Evolutionary conservation across 1,140 invertebrate species (phyloP), one percentile per base, ranked within the genome.

Genomic region (Zaprionus africanus): DNA sequence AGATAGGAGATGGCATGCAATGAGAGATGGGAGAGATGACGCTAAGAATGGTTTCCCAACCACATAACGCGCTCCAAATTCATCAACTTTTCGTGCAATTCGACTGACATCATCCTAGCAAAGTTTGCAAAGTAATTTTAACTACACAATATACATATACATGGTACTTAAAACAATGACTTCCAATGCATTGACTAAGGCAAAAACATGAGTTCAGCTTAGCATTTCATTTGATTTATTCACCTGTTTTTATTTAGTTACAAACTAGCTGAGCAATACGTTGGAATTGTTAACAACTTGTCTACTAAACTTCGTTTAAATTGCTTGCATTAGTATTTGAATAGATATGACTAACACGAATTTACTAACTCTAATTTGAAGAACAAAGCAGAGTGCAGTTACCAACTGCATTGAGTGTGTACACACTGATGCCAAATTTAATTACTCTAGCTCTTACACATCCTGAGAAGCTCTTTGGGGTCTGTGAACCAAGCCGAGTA

Each of bases 41-140:
- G 19, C 19, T 1, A 46, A 17, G n/a, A 17, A 9, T 9, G 5
- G 2, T 17, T 49, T 62, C 43, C 15, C 43, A 62, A 63, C 26
- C 24, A n/a, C 28, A 51, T 51, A 36, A 51, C 15, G 28, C 24
- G 26, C 60, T 26, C 15, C 58, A 60, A 60, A 60, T n/a, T 41
- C 38, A n/a, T 41, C 5, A 41, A 2, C 5, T 15, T 41, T 15
- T 41, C 38, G 2, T 41, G 38, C 38, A 41, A 41, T 0, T 41
- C 0, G 15, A 41, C 5, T 41, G 26, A 34, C 28, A 34, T 34
- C n/a, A 51, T 34, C 12, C n/a, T 51, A 31, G 6, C 6, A 22
- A 49, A 15, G 15, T 38, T 13, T 38, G 15, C 12, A 38, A 13
- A 38, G 1, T 38, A 12, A 9, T 38, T 11, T 38, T 4, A 38